Base-by-base conservation (phyloP, 2,888 invertebrate species). In the Ophonus ardosiacus region DNA sequence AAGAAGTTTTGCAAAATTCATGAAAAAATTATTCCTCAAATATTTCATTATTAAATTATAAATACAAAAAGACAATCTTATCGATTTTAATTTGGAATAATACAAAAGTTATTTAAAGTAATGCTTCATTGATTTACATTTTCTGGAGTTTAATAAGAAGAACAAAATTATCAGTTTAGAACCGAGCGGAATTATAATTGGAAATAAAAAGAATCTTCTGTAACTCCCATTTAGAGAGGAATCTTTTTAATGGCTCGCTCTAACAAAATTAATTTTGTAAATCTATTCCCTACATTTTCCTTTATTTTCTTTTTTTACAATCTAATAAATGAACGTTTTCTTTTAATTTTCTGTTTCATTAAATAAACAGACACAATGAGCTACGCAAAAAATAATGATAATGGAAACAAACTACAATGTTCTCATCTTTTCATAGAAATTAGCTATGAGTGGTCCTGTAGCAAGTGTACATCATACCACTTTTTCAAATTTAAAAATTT, bases 201-300 rank as follows among this genome's bases (percentile, higher is more conserved):
- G 68, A 68, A 68, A 68, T 51, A 51, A 74, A 74, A 74, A 74
- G 74, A 51, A 74, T 74, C 17, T 18, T 43, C 15, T 7, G 74
- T 18, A 51, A 74, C 18, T 74, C 74, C 43, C 51, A 74, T 74
- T 74, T 74, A 13, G 18, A 13, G 74, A 51, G 51, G 74, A 40
- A 21, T 74, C 74, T 51, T 56, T 74, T 74, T 78, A 78, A 63
- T 81, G 81, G 65, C n/a, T 43, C 63, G 65, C 81, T 65, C 51
- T 65, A 81, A 63, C 31, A 63, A 80, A 80, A 80, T 80, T 80
- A 80, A 81, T 81, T 80, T 65, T 65, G 40, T 65, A 51, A 56
- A 63, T 65, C 65, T 81, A 43, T 65, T 81, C 31, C 5, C 10
- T 51, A 10, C 43, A 51, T n/a, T 61, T 61, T 61, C 15, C 4